phyloP scores from a whole-genome alignment of 2,888 invertebrate species.

The Dasysyrphus tricinctus region DNA sequence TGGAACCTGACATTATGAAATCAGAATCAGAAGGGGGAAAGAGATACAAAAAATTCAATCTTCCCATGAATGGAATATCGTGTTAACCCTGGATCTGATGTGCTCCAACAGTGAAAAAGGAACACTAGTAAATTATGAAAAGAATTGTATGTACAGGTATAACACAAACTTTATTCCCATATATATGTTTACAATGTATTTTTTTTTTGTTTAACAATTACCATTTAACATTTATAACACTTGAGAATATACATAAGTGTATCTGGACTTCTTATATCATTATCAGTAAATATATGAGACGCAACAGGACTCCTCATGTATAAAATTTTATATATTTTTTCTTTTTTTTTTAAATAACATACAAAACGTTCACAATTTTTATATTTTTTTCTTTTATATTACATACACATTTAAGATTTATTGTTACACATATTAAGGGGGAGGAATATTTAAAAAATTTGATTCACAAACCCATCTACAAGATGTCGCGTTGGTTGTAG shows the following conservation, averaged over 20 bases:
- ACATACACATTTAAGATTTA: slow-evolving; percentile 58
- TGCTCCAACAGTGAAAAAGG: too few species aligned
- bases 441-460: slow-evolving; percentile 45
- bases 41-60: too few species aligned
- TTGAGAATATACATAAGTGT: slow-evolving; percentile 72
- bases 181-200: slow-evolving; percentile 70
- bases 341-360: slow-evolving; percentile 67
- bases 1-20: too few species aligned
- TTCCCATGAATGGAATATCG: too few species aligned
- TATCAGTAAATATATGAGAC: slow-evolving; percentile 75
- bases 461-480: slow-evolving; percentile 54
- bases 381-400: slow-evolving; percentile 45
- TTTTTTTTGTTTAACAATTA: slow-evolving; percentile 61
- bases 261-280: slow-evolving; percentile 69
- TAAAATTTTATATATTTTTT: slow-evolving; percentile 65
- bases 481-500: neutral
- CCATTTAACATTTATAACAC: slow-evolving; percentile 74
- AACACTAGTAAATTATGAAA: neutral
- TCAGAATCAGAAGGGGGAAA: too few species aligned
- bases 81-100: too few species aligned
- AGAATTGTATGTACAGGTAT: slow-evolving; percentile 31
- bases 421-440: slow-evolving; percentile 65
- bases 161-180: slow-evolving; percentile 74
- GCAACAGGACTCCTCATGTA: slow-evolving; percentile 76
- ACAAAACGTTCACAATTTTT: slow-evolving; percentile 70